Conservation (phyloP, 2,888 invertebrate genomes). For the Pasiphila rectangulata region DNA sequence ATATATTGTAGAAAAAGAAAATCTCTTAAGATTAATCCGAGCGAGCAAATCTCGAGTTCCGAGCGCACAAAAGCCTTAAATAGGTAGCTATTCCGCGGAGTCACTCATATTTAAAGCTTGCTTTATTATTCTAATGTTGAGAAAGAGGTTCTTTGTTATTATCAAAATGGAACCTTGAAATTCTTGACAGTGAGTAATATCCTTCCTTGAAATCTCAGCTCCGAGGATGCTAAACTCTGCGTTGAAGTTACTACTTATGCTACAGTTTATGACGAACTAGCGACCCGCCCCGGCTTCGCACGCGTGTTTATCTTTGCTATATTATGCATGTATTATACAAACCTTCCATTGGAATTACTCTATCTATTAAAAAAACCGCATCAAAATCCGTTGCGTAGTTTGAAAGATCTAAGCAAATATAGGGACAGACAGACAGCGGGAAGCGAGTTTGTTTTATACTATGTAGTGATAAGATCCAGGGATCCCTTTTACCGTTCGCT, state of each 20-base stretch:
- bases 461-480: too few relatives aligned
- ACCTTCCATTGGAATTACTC: too few relatives aligned
- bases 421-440: too few relatives aligned
- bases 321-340: too few relatives aligned
- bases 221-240: constrained; percentile 52
- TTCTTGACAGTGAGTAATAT: constrained; percentile 59
- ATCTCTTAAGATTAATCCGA: constrained; percentile 28
- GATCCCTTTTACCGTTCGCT: too few relatives aligned
- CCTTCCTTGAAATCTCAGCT: constrained; percentile 51
- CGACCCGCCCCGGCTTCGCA: too few relatives aligned
- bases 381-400: too few relatives aligned
- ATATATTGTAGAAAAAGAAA: constrained; percentile 20
- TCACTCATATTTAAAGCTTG: constrained; percentile 36
- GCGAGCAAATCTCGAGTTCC: constrained; percentile 32
- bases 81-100: constrained; percentile 31
- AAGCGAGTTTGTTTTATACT: too few relatives aligned
- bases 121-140: constrained; percentile 39
- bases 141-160: constrained; percentile 43
- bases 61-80: constrained; percentile 33
- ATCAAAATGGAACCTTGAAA: constrained; percentile 49
- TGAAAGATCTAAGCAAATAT: too few relatives aligned
- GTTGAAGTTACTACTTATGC: constrained; percentile 16
- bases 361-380: too few relatives aligned
- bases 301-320: too few relatives aligned
- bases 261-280: constrained; percentile 38